Conservation (phyloP, 1,140 invertebrate species). For the Palaemon carinicauda region DNA sequence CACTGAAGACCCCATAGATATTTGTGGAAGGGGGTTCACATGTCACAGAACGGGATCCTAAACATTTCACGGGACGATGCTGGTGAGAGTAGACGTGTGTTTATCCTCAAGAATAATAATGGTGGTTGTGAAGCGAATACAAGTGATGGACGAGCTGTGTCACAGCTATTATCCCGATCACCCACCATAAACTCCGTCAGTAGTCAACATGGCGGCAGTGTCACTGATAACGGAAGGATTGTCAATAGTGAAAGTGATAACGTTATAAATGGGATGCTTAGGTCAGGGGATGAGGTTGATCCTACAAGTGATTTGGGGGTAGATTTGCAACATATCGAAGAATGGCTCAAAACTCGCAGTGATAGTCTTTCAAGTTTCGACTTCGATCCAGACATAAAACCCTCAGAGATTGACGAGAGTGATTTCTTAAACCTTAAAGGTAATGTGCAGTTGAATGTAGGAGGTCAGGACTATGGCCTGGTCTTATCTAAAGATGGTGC, state of each 20-base stretch:
- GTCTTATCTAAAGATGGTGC: conserved; percentile 28
- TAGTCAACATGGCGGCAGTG: conserved; percentile 47
- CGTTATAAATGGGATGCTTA: conserved; percentile 46
- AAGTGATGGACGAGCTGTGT: conserved; percentile 23
- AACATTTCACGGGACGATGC: conserved; percentile 52
- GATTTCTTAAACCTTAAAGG: conserved; percentile 54
- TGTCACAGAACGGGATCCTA: conserved; percentile 54
- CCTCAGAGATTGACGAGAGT: conserved; percentile 48
- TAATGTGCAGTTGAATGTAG: conserved; percentile 17
- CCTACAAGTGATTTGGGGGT: conserved; percentile 27
- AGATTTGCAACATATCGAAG: conserved; percentile 60
- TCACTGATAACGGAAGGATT: conserved; percentile 44
- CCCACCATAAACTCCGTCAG: conserved; percentile 24
- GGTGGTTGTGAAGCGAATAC: conserved; percentile 28
- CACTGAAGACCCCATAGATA: conserved; percentile 45
- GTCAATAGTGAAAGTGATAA: conserved; percentile 48
- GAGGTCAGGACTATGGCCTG: conserved; percentile 32
- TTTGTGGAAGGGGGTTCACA: conserved; percentile 51
- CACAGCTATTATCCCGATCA: conserved; percentile 17
- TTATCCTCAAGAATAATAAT: conserved; percentile 35
- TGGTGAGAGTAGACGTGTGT: conserved; percentile 50
- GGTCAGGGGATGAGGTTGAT: conserved; percentile 42
- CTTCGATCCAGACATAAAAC: conserved; percentile 58
- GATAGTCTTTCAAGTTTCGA: conserved; percentile 60
- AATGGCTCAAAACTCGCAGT: conserved; percentile 60